These are phyloP conservation scores for Parotia lawesii DNA, from an alignment of 2,113 vertebrate genomes.

Conservation along the genomic window DNA sequence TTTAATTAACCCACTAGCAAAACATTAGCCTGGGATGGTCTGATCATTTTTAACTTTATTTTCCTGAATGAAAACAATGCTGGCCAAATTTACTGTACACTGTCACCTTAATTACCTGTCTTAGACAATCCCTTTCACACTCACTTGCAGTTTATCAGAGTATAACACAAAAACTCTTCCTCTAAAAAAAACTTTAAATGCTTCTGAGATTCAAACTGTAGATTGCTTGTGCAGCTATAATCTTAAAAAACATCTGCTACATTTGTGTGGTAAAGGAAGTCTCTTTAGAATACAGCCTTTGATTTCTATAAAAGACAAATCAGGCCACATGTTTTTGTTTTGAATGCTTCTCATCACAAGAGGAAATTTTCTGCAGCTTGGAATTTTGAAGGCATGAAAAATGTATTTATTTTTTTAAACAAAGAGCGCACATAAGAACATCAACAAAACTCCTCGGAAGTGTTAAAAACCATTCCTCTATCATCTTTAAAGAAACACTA, in stretches of 20 bases:
- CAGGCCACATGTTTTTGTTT: slow-evolving; percentile 76
- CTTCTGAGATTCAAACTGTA: slow-evolving; percentile 59
- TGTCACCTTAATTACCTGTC: slow-evolving; percentile 62
- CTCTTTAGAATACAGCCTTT: slow-evolving; percentile 76
- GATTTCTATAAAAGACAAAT: slow-evolving; percentile 81
- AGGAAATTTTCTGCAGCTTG: slow-evolving; percentile 78
- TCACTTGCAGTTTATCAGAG: slow-evolving; percentile 32
- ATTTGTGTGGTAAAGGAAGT: slow-evolving; percentile 76
- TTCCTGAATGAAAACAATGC: slow-evolving; percentile 57
- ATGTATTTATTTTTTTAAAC: slow-evolving; percentile 68
- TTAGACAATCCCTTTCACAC: slow-evolving; percentile 46
- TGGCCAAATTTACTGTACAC: slow-evolving; percentile 42
- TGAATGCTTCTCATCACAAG: slow-evolving; percentile 79
- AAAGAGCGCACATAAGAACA: slow-evolving; percentile 63
- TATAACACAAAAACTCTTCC: slow-evolving; percentile 64
- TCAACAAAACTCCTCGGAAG: slow-evolving; percentile 68
- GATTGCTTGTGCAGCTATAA: slow-evolving; percentile 74
- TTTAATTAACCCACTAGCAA: slow-evolving; percentile 42
- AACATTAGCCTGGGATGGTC: background rate
- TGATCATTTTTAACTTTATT: slow-evolving; percentile 45
- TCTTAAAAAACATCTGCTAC: slow-evolving; percentile 78
- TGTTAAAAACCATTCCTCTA: slow-evolving; percentile 44
- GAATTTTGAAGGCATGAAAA: slow-evolving; percentile 75
- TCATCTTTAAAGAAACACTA: slow-evolving; percentile 56
- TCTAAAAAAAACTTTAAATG: slow-evolving; percentile 70